phyloP scores from a whole-genome alignment of 2,888 invertebrate species.

The Eupsilia transversa region DNA sequence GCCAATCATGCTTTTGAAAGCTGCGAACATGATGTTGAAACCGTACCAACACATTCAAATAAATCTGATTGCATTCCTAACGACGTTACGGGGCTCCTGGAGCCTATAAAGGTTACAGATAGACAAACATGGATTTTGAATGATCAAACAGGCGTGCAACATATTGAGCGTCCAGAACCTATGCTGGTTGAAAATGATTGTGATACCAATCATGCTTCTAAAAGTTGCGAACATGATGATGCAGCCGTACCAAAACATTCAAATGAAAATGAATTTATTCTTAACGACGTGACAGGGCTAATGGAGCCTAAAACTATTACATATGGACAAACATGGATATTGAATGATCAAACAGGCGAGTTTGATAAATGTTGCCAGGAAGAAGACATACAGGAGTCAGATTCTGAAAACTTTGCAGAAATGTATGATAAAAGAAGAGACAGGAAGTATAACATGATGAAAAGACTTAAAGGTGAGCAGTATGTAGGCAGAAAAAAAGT shows the following conservation, averaged over 20 bases:
- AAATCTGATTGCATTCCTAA: constrained; percentile 3
- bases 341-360: constrained; percentile 6
- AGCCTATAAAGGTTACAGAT: constrained; percentile 3
- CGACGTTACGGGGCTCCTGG: constrained; percentile 3
- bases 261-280: background rate
- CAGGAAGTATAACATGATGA: constrained; percentile 3
- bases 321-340: constrained; percentile 1
- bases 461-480: constrained; percentile 6
- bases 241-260: constrained; percentile 4
- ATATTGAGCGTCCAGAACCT: constrained; percentile 3
- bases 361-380: background rate
- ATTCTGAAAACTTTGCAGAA: constrained; percentile 3
- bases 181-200: constrained; percentile 3
- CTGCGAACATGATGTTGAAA: constrained; percentile 3
- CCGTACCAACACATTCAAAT: constrained; percentile 3
- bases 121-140: constrained; percentile 3
- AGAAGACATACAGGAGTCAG: background rate
- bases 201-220: constrained; percentile 3
- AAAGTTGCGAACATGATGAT: constrained; percentile 3
- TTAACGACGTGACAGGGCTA: constrained; percentile 3
- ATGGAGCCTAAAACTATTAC: constrained; percentile 3
- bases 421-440: constrained; percentile 6
- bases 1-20: constrained; percentile 2
- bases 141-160: constrained; percentile 3
- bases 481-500: constrained; percentile 4